Conservation (phyloP, 64 coral and sea anemone genomes). For the Stylophora pistillata region DNA sequence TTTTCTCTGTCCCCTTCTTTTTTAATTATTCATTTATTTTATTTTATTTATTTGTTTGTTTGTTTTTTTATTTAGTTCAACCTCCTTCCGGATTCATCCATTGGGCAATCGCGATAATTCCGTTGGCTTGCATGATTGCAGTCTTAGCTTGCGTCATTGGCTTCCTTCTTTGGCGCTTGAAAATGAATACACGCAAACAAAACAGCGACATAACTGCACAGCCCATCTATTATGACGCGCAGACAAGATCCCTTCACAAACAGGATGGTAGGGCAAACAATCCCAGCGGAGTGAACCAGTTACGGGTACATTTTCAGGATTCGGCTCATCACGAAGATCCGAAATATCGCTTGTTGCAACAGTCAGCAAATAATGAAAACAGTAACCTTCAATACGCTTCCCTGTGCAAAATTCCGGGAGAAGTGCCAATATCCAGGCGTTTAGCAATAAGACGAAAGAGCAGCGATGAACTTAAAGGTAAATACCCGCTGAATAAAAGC, state of each 20-base stretch:
- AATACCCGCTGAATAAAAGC: neutral
- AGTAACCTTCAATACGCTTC: neutral
- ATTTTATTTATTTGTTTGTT: neutral
- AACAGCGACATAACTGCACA: neutral
- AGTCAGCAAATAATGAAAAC: neutral
- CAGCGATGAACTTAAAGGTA: neutral
- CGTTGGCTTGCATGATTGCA: neutral
- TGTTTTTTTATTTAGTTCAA: neutral
- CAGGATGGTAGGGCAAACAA: neutral
- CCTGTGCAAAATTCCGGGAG: neutral
- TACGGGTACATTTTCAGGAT: constrained; percentile 13
- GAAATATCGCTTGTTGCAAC: neutral
- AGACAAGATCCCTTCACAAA: constrained; percentile 3
- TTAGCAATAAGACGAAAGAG: constrained; percentile 24
- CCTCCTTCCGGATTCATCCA: constrained; percentile 27
- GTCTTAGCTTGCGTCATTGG: constrained; percentile 3
- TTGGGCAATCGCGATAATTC: constrained; percentile 29
- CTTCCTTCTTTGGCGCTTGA: constrained; percentile 43
- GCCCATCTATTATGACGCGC: neutral
- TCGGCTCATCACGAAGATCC: neutral
- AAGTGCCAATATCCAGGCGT: neutral
- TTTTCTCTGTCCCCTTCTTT: neutral
- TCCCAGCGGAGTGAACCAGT: neutral
- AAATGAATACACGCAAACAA: neutral
- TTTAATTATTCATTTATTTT: neutral